phyloP scores from a whole-genome alignment of 2,888 invertebrate species.

The Cerastis leucographa region DNA sequence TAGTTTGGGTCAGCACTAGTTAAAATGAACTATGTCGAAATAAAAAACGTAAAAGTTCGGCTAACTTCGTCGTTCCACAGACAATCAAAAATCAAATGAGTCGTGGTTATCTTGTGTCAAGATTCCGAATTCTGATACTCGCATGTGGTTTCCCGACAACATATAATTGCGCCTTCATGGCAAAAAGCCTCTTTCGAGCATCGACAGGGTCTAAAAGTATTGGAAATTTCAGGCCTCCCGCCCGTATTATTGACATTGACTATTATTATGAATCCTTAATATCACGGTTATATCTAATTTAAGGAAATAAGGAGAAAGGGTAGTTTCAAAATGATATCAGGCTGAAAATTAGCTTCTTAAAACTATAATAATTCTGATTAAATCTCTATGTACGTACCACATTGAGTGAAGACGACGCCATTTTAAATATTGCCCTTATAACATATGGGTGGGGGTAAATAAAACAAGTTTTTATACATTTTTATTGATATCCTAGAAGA shows the following conservation, averaged over 20 bases:
- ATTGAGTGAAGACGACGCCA: not conserved
- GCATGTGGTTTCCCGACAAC: not conserved
- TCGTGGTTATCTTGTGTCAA: not conserved
- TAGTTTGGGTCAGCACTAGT: too few species aligned
- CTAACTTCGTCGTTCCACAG: not conserved
- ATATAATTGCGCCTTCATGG: not conserved
- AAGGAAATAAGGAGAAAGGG: not conserved
- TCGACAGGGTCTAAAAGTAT: not conserved
- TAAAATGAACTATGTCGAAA: not conserved
- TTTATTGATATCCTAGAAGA: not conserved
- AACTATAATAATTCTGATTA: not conserved
- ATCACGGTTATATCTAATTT: not conserved
- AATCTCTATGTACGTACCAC: conserved; percentile 3
- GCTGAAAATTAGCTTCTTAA: not conserved
- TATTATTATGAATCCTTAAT: not conserved
- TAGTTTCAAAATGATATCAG: not conserved
- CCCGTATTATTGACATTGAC: not conserved
- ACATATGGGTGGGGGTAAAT: not conserved
- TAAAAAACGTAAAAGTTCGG: not conserved
- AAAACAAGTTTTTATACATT: not conserved
- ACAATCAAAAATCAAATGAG: not conserved
- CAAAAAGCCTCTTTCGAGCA: not conserved
- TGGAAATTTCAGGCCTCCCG: not conserved
- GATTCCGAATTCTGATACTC: not conserved
- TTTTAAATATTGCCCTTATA: not conserved